Evolutionary conservation across 1,140 invertebrate genomes (phyloP).

Genomic region (Drosophila sucinea): DNA sequence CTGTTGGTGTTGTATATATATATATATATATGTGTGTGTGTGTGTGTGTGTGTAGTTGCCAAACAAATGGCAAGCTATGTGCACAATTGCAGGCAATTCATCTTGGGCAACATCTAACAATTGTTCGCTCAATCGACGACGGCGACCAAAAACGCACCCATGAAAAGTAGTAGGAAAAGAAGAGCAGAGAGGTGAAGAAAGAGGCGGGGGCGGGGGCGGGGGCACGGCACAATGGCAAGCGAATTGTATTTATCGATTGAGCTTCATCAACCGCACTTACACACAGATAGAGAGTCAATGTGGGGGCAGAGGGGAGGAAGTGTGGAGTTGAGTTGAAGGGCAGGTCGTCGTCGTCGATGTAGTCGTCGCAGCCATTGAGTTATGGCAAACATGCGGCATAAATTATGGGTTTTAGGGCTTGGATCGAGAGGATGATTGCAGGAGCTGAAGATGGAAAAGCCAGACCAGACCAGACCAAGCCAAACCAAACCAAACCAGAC

Average conservation of each 20-base stretch:
- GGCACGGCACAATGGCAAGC: background rate
- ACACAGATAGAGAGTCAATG: background rate
- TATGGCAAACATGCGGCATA: constrained; percentile 80
- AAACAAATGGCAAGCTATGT: constrained; percentile 72
- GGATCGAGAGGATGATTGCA: constrained; percentile 26
- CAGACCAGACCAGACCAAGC: constrained; percentile 6
- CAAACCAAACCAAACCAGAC: constrained; percentile 8
- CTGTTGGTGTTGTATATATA: background rate
- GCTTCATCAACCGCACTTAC: constrained; percentile 49
- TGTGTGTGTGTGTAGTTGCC: background rate
- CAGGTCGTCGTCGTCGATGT: constrained; percentile 23
- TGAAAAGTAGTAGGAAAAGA: constrained; percentile 2
- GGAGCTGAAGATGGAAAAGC: constrained; percentile 33
- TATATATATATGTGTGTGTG: background rate
- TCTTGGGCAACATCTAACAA: constrained; percentile 66
- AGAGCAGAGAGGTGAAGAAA: background rate
- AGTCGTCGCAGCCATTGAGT: constrained; percentile 68
- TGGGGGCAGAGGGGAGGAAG: background rate
- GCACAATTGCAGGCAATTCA: constrained; percentile 80
- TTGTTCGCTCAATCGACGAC: constrained; percentile 73
- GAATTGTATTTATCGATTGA: constrained; percentile 71
- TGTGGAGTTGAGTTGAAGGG: constrained; percentile 32
- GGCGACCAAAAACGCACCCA: constrained; percentile 50
- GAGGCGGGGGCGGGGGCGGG: background rate
- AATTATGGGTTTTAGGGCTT: constrained; percentile 65